Evolutionary conservation across 2,113 vertebrate genomes (phyloP), one percentile per base, ranked within the genome.

Genomic region (Plestiodon gilberti): DNA sequence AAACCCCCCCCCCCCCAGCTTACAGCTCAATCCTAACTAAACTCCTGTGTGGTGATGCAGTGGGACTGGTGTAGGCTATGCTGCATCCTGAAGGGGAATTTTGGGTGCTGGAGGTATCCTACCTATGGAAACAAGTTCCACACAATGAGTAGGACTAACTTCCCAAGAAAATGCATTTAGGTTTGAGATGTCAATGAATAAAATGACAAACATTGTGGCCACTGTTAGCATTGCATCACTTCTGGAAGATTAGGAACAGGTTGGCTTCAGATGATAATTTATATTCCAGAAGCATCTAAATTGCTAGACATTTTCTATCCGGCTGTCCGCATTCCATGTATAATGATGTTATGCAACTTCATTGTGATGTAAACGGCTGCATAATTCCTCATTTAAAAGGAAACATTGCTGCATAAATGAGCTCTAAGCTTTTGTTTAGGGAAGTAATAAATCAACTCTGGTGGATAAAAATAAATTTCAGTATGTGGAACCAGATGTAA

Each of bases 341-440:
- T 77, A 84, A 65, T 14, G 38, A 13, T 52, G 40, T 84, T 84
- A 77, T 77, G 59, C 73, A 76, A 65, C 61, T 76, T 76, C 59
- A 76, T 76, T 76, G 73, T 76, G 61, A 84, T 65, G 13, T 65
- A 84, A 65, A 65, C 3, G 22, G 15, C 57, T 8, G 38, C 70
- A 84, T 76, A 33, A 84, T 77, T 77, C 83, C 61, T 55, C 40
- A 77, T 77, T 84, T 76, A 55, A 84, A 76, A 65, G 52, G 23
- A 38, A 83, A 57, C 67, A 35, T 40, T 59, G 73, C 40, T 76
- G 73, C 40, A 84, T 65, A 84, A 84, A 84, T 77, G 73, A 84
- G 73, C 40, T 52, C 61, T 77, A 84, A 65, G 61, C 73, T 43
- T 77, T 84, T 76, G 73, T 84, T 84, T 84, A 84, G 55, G 71